phyloP scores from a whole-genome alignment of 2,888 invertebrate genomes.

The Macrosoma leucophasiata region DNA sequence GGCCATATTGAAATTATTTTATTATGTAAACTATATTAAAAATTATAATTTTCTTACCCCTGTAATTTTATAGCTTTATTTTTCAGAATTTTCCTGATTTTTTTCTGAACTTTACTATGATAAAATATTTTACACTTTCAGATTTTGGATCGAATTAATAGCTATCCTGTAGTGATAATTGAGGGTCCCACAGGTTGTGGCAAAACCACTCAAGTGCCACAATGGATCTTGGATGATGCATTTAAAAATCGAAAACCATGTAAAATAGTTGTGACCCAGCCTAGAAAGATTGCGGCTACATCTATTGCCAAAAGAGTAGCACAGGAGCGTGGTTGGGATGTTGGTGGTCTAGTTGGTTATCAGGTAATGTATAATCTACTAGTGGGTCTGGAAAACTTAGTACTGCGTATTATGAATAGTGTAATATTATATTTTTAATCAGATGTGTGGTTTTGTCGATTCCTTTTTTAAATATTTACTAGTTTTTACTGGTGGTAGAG shows the following conservation, averaged over 20 bases:
- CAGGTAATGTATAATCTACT: too few relatives aligned
- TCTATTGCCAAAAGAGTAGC: slow-evolving; percentile 91
- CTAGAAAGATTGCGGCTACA: slow-evolving; percentile 93
- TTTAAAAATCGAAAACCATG: slow-evolving; percentile 79
- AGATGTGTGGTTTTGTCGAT: too few relatives aligned
- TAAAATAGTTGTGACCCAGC: slow-evolving; percentile 95
- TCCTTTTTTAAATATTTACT: too few relatives aligned
- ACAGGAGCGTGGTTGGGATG: slow-evolving; percentile 86
- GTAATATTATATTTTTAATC: too few relatives aligned
- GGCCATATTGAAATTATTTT: slow-evolving; percentile 1
- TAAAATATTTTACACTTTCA: slow-evolving; percentile 37
- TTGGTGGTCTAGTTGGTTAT: slow-evolving; percentile 91
- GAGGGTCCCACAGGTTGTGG: slow-evolving; percentile 97
- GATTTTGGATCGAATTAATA: slow-evolving; percentile 81
- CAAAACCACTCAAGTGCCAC: slow-evolving; percentile 91
- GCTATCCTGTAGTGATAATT: slow-evolving; percentile 86
- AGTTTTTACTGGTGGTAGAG: too few relatives aligned
- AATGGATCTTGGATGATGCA: slow-evolving; percentile 91
- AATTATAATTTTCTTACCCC: not conserved
- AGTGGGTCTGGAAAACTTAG: too few relatives aligned
- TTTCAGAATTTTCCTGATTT: not conserved
- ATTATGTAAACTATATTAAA: not conserved
- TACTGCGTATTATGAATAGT: too few relatives aligned
- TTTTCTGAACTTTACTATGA: not conserved
- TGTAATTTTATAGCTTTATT: too few relatives aligned